Evolutionary conservation across 2,113 vertebrate genomes (phyloP).

Genomic region (Pelmatolapia mariae): DNA sequence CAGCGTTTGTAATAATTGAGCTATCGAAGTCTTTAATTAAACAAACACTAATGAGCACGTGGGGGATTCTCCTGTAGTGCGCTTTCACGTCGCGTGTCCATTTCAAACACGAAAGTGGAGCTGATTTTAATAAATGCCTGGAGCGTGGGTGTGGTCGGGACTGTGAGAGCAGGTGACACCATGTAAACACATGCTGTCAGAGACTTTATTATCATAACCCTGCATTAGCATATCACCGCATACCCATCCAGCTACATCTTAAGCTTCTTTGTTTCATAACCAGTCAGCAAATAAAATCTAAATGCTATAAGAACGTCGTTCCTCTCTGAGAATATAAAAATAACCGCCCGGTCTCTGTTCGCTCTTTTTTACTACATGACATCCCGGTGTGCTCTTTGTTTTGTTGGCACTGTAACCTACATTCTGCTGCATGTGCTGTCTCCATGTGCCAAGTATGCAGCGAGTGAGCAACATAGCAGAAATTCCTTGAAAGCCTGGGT

Average conservation of each 20-base stretch:
- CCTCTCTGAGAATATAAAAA: neutral
- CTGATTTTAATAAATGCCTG: neutral
- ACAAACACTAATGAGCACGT: neutral
- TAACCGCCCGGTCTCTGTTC: fast-evolving
- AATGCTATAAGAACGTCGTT: neutral
- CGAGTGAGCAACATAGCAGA: neutral
- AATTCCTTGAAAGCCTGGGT: neutral
- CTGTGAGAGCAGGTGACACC: neutral
- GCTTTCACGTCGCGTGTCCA: neutral
- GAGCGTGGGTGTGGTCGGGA: neutral
- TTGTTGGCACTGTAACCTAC: neutral
- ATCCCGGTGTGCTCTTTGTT: neutral
- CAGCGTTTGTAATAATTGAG: neutral
- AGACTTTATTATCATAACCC: neutral
- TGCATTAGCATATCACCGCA: neutral
- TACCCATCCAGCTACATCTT: neutral
- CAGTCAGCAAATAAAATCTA: neutral
- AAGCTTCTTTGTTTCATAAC: neutral
- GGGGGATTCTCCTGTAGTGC: neutral
- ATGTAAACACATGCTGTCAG: neutral
- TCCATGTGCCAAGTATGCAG: neutral
- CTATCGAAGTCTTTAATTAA: neutral
- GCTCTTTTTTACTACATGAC: neutral
- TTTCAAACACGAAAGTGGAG: neutral
- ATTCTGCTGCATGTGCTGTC: neutral